Percentiles rank a stretch among this genome's conserved stretches.
phyloP scores from a whole-genome alignment of 2,888 invertebrate species.

The Chrysolina oricalcia region DNA sequence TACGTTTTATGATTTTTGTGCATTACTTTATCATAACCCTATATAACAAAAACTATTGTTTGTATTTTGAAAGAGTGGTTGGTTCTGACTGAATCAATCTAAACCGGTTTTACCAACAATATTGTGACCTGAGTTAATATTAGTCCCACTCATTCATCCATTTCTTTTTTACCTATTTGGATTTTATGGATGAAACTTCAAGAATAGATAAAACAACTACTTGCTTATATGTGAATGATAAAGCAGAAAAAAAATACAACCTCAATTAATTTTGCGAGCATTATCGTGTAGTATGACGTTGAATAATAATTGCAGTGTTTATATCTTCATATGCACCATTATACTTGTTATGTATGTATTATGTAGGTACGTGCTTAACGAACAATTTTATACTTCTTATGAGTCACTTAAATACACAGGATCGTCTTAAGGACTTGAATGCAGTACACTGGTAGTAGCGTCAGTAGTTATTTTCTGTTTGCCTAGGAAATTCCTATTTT shows the following conservation, averaged over 20 bases:
- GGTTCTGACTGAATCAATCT: too few species aligned
- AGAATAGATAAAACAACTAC: background rate
- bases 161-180: background rate
- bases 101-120: too few species aligned
- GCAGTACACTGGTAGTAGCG: too few species aligned
- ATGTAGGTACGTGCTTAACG: constrained; percentile 4
- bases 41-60: too few species aligned
- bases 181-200: too few species aligned
- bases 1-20: too few species aligned
- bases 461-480: too few species aligned
- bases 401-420: constrained; percentile 1
- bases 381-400: background rate
- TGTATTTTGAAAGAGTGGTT: too few species aligned
- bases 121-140: too few species aligned
- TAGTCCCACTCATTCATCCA: too few species aligned
- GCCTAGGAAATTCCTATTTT: too few species aligned
- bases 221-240: background rate
- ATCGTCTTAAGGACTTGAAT: background rate
- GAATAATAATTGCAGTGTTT: constrained; percentile 16
- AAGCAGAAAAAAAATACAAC: background rate
- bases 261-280: background rate
- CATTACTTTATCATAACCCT: too few species aligned
- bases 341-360: constrained; percentile 16
- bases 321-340: background rate
- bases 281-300: constrained; percentile 2